Conservation (phyloP, 1,140 invertebrate genomes). For the Euwallacea fornicatus region DNA sequence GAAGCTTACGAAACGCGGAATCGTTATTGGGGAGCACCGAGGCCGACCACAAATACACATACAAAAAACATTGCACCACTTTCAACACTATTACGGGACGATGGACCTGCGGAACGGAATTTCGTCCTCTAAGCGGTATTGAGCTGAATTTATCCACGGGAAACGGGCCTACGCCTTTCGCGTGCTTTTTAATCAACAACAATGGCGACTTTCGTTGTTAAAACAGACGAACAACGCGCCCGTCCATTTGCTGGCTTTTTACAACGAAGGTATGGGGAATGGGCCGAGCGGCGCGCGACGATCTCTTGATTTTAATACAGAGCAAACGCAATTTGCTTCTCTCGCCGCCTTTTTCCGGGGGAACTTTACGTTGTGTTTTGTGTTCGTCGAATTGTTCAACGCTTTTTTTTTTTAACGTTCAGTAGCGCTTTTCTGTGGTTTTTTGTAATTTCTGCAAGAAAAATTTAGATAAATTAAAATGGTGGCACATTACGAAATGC, state of each 20-base stretch:
- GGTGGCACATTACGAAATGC: too few species aligned
- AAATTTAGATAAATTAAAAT: too few species aligned
- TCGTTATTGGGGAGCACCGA: conserved; percentile 22
- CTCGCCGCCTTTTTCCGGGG: too few species aligned
- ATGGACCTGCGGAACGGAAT: neutral
- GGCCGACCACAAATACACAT: conserved; percentile 42
- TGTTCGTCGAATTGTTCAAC: too few species aligned
- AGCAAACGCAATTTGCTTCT: conserved; percentile 44
- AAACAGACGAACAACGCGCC: conserved; percentile 51
- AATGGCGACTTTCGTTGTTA: conserved; percentile 50
- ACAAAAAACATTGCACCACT: conserved; percentile 51
- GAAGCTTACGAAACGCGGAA: conserved; percentile 42
- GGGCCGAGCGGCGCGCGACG: conserved; percentile 43
- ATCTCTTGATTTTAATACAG: conserved; percentile 11
- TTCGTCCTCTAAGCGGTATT: neutral
- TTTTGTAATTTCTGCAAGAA: too few species aligned
- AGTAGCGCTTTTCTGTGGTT: too few species aligned
- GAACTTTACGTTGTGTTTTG: too few species aligned
- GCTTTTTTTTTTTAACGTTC: too few species aligned
- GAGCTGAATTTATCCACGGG: neutral
- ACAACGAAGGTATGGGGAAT: conserved; percentile 23
- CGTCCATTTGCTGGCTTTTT: conserved; percentile 42
- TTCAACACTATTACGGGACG: conserved; percentile 43
- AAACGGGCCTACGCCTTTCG: conserved; percentile 19
- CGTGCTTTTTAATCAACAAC: conserved; percentile 48